These are phyloP conservation scores for Mormoops blainvillei DNA, from an alignment of 2,113 vertebrate species.

Conservation along the genomic window DNA sequence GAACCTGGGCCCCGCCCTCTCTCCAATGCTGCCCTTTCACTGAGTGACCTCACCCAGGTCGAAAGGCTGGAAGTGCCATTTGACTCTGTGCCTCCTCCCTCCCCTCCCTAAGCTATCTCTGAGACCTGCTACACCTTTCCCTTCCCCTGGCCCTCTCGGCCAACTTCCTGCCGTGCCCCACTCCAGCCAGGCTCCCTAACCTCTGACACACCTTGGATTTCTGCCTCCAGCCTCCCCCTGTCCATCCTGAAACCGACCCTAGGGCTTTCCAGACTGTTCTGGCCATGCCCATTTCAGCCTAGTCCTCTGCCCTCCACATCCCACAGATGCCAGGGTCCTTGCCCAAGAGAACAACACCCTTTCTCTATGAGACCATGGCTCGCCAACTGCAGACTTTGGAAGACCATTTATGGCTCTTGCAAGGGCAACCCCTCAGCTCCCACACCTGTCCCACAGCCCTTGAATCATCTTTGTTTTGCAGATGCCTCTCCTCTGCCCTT, in stretches of 20 bases:
- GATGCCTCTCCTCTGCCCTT: background rate
- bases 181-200: background rate
- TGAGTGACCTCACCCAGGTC: background rate
- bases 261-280: background rate
- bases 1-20: background rate
- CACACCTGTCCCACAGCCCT: background rate
- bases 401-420: background rate
- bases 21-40: background rate
- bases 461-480: background rate
- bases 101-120: background rate
- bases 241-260: background rate
- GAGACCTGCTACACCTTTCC: background rate
- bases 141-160: background rate
- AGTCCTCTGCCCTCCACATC: background rate
- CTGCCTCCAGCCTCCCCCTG: background rate
- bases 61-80: conserved; percentile 26
- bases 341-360: background rate
- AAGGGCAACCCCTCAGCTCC: background rate
- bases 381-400: background rate
- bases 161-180: background rate
- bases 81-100: background rate
- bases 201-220: background rate
- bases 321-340: background rate
- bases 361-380: background rate
- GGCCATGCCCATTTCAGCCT: background rate